Evolutionary conservation across 2,113 vertebrate species (phyloP).

Genomic region (Plectropomus leopardus): DNA sequence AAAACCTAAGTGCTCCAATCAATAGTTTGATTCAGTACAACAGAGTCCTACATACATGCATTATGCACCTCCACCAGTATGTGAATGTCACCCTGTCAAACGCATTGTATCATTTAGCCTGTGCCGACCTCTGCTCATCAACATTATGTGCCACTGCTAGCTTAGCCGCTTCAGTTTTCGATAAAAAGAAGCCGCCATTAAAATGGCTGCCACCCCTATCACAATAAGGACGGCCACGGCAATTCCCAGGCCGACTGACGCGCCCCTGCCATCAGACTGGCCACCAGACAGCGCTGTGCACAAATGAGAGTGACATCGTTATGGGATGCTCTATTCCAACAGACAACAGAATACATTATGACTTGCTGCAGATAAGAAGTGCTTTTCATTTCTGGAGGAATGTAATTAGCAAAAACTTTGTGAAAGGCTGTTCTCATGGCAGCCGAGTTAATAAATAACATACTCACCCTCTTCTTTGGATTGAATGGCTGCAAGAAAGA

Average conservation of each 20-base stretch:
- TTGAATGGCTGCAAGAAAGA: conserved; percentile 67
- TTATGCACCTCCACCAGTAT: conserved; percentile 60
- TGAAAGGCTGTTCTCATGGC: conserved; percentile 37
- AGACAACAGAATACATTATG: conserved; percentile 48
- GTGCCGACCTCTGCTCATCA: conserved; percentile 28
- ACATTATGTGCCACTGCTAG: conserved; percentile 40
- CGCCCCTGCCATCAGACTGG: conserved; percentile 17
- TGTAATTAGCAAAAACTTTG: conserved; percentile 58
- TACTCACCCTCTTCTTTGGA: conserved; percentile 73
- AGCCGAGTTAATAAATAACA: conserved; percentile 39
- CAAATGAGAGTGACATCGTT: conserved; percentile 53
- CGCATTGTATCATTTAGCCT: conserved; percentile 37
- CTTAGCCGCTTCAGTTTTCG: conserved; percentile 54
- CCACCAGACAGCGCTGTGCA: conserved; percentile 64
- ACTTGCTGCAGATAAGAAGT: conserved; percentile 48
- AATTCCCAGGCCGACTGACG: conserved; percentile 73
- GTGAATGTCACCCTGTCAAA: conserved; percentile 63
- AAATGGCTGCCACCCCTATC: conserved; percentile 60
- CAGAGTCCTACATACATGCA: conserved; percentile 50
- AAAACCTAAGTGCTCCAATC: conserved; percentile 50
- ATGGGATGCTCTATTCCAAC: conserved; percentile 32
- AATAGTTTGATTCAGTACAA: conserved; percentile 49
- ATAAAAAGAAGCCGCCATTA: conserved; percentile 71
- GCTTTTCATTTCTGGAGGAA: conserved; percentile 54
- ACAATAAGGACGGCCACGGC: conserved; percentile 75